Percentiles rank a stretch among this genome's conserved stretches.
These are phyloP conservation scores for Girardinus metallicus DNA, from an alignment of 2,797 vertebrate species.

Conservation along the genomic window DNA sequence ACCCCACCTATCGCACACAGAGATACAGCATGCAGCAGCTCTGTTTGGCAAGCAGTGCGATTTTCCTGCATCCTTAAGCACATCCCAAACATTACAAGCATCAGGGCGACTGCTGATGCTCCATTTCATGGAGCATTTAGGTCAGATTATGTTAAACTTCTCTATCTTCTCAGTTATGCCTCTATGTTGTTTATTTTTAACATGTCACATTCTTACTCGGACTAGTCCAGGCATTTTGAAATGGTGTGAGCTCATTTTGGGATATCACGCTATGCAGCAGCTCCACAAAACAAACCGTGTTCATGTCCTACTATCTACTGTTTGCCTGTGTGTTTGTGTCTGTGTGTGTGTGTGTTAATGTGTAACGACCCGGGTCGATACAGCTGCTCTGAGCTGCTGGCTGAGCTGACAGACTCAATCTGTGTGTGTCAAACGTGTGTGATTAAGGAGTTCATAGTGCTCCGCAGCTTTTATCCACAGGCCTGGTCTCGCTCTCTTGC, in stretches of 20 bases:
- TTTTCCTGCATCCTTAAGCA: slow-evolving; percentile 58
- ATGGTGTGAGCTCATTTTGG: slow-evolving; percentile 21
- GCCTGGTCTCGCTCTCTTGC: slow-evolving; percentile 53
- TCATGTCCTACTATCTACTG: slow-evolving; percentile 53
- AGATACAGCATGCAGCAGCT: slow-evolving; percentile 57
- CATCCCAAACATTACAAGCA: slow-evolving; percentile 43
- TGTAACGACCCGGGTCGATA: slow-evolving; percentile 82
- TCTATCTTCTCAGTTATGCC: neutral
- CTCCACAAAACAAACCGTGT: slow-evolving; percentile 39
- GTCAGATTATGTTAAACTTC: neutral
- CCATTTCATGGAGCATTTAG: neutral
- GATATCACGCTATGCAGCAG: slow-evolving; percentile 22
- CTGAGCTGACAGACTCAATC: slow-evolving; percentile 81
- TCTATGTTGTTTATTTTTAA: neutral
- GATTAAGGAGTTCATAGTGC: slow-evolving; percentile 85
- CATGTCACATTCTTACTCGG: neutral
- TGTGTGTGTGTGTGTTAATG: slow-evolving; percentile 81
- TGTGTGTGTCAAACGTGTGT: slow-evolving; percentile 83
- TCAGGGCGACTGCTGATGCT: neutral
- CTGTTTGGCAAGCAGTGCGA: slow-evolving; percentile 63
- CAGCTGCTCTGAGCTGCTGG: slow-evolving; percentile 68
- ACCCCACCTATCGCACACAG: slow-evolving; percentile 62
- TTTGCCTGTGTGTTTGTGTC: slow-evolving; percentile 54
- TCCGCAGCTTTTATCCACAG: slow-evolving; percentile 76
- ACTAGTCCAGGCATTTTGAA: slow-evolving; percentile 8